Conservation (phyloP, 2,888 invertebrate genomes). For the Scaeva pyrastri region DNA sequence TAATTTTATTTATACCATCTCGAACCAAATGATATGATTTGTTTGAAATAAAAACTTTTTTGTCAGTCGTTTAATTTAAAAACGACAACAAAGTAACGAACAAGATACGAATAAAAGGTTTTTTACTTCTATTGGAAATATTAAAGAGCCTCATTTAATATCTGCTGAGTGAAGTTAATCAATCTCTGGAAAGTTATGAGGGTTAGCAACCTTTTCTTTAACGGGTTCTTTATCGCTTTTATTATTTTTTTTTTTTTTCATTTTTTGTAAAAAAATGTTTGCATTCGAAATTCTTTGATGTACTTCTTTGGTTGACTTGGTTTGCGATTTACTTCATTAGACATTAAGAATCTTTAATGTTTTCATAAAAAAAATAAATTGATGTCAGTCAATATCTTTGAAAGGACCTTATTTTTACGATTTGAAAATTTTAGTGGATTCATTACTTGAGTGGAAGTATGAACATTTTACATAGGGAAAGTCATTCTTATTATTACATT, state of each 20-base stretch:
- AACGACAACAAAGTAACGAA: too few species aligned
- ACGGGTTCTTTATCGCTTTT: neutral
- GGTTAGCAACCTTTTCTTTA: neutral
- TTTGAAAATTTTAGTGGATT: too few species aligned
- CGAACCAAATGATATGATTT: neutral
- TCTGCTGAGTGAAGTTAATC: neutral
- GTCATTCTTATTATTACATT: too few species aligned
- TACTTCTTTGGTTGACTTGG: too few species aligned
- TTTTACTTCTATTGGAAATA: neutral
- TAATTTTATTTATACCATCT: neutral
- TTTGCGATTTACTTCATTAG: too few species aligned
- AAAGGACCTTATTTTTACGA: too few species aligned
- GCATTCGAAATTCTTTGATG: neutral
- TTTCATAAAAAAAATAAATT: too few species aligned
- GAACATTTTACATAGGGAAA: too few species aligned
- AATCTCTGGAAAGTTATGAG: neutral
- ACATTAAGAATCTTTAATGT: too few species aligned
- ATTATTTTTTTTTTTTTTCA: neutral
- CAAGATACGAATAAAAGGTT: neutral
- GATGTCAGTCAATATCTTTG: too few species aligned
- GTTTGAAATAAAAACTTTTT: neutral
- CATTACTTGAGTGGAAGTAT: too few species aligned
- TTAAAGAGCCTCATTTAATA: neutral
- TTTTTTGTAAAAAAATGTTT: too few species aligned
- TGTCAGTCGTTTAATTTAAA: slow-evolving; percentile 25